A percentile compares a stretch with the other conserved stretches of the same genome.
phyloP scores from a whole-genome alignment of 1,140 invertebrate species.

The Drosophila pachea region DNA sequence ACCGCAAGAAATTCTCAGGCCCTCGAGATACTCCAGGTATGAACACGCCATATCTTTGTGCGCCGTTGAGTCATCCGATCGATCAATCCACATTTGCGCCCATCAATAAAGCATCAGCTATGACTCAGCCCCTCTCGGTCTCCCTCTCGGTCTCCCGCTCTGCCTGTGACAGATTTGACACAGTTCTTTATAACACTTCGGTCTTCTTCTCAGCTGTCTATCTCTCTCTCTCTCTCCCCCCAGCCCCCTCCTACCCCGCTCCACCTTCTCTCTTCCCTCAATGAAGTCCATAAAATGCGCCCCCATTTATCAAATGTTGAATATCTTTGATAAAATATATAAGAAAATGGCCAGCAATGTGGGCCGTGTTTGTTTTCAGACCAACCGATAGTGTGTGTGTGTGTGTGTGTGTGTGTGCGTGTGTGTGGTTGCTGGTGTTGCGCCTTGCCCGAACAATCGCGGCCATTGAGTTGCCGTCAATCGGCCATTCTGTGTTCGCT shows the following conservation, averaged over 20 bases:
- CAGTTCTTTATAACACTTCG: too few relatives aligned
- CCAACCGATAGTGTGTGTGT: neutral
- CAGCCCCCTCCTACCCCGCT: neutral
- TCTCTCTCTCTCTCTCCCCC: neutral
- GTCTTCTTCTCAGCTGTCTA: neutral
- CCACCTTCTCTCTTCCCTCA: constrained; percentile 1
- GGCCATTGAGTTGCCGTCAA: constrained; percentile 50
- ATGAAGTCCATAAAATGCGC: constrained; percentile 54
- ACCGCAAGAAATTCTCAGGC: too few relatives aligned
- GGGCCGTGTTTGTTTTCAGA: constrained; percentile 35
- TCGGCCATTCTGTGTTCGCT: constrained; percentile 17
- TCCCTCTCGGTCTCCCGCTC: neutral
- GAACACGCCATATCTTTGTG: too few relatives aligned
- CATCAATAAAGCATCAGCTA: neutral
- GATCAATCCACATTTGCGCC: too few relatives aligned
- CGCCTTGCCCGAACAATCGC: constrained; percentile 64
- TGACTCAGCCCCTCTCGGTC: neutral
- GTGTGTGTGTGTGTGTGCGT: constrained; percentile 20
- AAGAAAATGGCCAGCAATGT: constrained; percentile 67
- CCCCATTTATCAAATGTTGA: constrained; percentile 69
- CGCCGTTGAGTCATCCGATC: too few relatives aligned
- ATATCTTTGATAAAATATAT: constrained; percentile 70
- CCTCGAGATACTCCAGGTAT: too few relatives aligned
- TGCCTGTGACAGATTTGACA: neutral
- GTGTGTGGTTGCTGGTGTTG: constrained; percentile 4